Evolutionary conservation across 2,113 vertebrate genomes (phyloP).

Genomic region (Ciconia stormi): DNA sequence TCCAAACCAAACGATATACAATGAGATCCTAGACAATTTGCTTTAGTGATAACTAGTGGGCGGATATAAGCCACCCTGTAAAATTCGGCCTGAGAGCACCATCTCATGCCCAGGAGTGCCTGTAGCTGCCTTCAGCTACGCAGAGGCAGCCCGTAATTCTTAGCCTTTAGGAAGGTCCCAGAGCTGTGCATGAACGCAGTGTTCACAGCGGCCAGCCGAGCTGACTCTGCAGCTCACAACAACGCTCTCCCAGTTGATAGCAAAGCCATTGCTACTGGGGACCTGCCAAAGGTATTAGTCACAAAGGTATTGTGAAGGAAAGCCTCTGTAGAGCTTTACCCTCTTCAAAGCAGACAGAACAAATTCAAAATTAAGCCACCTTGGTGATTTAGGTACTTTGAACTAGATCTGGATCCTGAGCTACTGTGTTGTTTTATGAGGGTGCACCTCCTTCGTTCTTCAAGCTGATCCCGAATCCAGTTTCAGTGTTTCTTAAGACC

Average conservation of each 20-base stretch:
- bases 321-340: neutral
- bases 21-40: neutral
- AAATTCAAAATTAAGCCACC: neutral
- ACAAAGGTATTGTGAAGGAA: neutral
- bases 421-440: neutral
- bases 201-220: neutral
- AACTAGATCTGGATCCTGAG: neutral
- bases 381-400: neutral
- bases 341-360: neutral
- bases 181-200: neutral
- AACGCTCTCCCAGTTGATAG: neutral
- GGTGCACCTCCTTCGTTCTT: neutral
- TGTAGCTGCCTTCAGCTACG: neutral
- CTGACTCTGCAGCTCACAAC: neutral
- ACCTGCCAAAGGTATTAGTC: neutral
- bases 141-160: neutral
- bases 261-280: neutral
- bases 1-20: neutral
- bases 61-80: neutral
- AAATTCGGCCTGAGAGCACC: neutral
- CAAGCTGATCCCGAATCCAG: neutral
- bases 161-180: neutral
- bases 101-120: neutral
- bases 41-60: neutral
- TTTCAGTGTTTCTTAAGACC: neutral